These are phyloP conservation scores for Cheiracanthium punctorium DNA, from an alignment of 2,888 invertebrate genomes.

Conservation along the genomic window DNA sequence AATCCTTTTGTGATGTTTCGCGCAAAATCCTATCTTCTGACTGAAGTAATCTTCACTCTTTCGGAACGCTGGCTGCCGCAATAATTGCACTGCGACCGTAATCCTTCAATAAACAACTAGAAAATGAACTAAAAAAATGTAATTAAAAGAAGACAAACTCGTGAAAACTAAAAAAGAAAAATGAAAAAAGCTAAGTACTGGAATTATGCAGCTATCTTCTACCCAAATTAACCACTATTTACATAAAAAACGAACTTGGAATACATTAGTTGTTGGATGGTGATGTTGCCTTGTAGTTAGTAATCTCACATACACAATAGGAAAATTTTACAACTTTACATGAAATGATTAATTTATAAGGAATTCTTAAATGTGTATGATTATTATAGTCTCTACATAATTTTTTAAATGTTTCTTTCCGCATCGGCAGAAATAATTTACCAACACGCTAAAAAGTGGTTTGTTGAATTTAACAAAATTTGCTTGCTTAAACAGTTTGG, in stretches of 20 bases:
- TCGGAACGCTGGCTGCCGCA: constrained; percentile 1
- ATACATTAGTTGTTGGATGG: constrained; percentile 11
- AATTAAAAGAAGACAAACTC: not conserved
- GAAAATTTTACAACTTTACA: too few relatives aligned
- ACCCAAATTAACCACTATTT: constrained; percentile 51
- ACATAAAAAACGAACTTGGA: constrained; percentile 53
- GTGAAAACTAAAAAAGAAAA: constrained; percentile 2
- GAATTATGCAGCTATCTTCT: constrained; percentile 32
- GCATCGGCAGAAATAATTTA: too few relatives aligned
- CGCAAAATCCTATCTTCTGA: constrained; percentile 3
- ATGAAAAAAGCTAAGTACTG: constrained; percentile 19
- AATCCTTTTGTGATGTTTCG: not conserved
- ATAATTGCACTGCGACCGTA: constrained; percentile 32
- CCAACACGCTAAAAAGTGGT: too few relatives aligned
- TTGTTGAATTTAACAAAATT: too few relatives aligned
- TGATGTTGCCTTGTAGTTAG: too few relatives aligned
- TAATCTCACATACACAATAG: too few relatives aligned
- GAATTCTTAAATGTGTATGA: too few relatives aligned
- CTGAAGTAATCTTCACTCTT: constrained; percentile 7
- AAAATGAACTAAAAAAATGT: not conserved
- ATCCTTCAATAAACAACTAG: not conserved
- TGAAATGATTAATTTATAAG: too few relatives aligned
- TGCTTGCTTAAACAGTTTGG: too few relatives aligned
- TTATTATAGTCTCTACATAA: too few relatives aligned
- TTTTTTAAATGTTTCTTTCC: too few relatives aligned